Percentiles rank a stretch among this genome's conserved stretches.
Evolutionary conservation across 2,113 vertebrate species (phyloP).

Genomic region (Melanotaenia duboulayi): DNA sequence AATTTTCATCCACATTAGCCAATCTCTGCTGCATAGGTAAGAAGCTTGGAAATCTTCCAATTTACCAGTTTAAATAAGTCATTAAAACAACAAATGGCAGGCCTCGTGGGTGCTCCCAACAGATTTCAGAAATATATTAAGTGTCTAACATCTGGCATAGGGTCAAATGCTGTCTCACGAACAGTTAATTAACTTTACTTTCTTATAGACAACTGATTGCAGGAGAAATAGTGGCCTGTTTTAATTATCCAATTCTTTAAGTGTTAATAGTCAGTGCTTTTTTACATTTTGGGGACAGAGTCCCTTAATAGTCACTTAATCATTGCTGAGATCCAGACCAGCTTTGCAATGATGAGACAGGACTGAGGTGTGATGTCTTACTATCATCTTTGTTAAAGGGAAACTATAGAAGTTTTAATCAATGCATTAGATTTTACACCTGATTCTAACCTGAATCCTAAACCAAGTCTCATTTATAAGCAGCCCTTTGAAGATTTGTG

Average conservation of each 20-base stretch:
- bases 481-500: not conserved
- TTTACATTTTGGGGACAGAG: too few relatives aligned
- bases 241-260: too few relatives aligned
- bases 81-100: slow-evolving; percentile 61
- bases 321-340: not conserved
- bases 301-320: too few relatives aligned
- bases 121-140: slow-evolving; percentile 37
- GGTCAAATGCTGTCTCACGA: slow-evolving; percentile 12
- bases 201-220: not conserved
- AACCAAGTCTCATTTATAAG: not conserved
- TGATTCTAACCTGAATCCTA: not conserved
- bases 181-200: not conserved
- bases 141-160: slow-evolving; percentile 4
- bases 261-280: too few relatives aligned
- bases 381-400: too few relatives aligned
- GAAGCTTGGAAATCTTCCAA: slow-evolving; percentile 44
- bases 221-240: too few relatives aligned
- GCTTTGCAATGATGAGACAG: too few relatives aligned
- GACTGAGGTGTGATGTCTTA: too few relatives aligned
- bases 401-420: too few relatives aligned
- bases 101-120: slow-evolving; percentile 39
- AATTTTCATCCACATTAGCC: slow-evolving; percentile 68
- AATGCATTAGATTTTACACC: too few relatives aligned
- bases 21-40: slow-evolving; percentile 63
- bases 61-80: slow-evolving; percentile 52